Conservation (phyloP, 2,113 vertebrate genomes). For the Pseudorhombus dupliciocellatus region DNA sequence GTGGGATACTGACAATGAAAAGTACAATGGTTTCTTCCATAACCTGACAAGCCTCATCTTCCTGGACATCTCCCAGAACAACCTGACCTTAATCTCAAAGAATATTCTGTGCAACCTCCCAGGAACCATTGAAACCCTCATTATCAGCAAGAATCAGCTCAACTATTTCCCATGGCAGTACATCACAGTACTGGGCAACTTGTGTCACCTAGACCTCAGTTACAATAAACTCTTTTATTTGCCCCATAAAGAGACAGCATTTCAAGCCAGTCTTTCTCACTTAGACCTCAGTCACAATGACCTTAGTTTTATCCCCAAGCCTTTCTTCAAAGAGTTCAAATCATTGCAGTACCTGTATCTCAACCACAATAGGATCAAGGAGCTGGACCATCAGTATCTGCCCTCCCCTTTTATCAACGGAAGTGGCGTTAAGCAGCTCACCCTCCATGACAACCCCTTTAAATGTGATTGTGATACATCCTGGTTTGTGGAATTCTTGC, state of each 20-base stretch:
- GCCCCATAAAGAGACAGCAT: conserved; percentile 37
- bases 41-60: conserved; percentile 76
- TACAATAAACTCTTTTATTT: conserved; percentile 71
- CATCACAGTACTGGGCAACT: conserved; percentile 67
- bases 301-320: conserved; percentile 73
- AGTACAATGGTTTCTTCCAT: conserved; percentile 79
- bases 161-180: conserved; percentile 81
- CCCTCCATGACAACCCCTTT: conserved; percentile 83
- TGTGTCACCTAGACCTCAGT: conserved; percentile 79
- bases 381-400: conserved; percentile 63
- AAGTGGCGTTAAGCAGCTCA: conserved; percentile 67
- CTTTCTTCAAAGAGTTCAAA: conserved; percentile 73
- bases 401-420: conserved; percentile 63
- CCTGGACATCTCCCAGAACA: conserved; percentile 83
- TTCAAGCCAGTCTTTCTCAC: conserved; percentile 61
- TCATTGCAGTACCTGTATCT: conserved; percentile 71
- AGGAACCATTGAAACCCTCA: conserved; percentile 64
- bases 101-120: conserved; percentile 74
- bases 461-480: conserved; percentile 83
- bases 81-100: conserved; percentile 64
- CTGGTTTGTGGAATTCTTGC: conserved; percentile 83
- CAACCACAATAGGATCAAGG: conserved; percentile 78
- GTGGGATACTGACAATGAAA: conserved; percentile 76
- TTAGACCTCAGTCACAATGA: conserved; percentile 84
- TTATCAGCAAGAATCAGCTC: conserved; percentile 72